A percentile compares a stretch with the other conserved stretches of the same genome.
These are phyloP conservation scores for Eulemur macaco DNA, from an alignment of 2,113 vertebrate species.

Conservation along the genomic window DNA sequence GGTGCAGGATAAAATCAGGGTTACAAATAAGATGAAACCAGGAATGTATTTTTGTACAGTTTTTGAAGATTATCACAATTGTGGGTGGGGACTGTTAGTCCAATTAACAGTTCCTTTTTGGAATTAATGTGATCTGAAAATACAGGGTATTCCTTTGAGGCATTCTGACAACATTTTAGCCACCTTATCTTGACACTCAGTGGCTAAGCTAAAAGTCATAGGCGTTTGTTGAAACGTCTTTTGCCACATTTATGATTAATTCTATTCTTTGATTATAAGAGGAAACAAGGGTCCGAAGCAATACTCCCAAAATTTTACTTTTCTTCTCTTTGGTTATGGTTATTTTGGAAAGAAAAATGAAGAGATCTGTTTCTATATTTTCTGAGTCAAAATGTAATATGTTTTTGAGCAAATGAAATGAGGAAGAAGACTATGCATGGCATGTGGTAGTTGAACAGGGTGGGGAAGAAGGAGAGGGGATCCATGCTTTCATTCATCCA, in stretches of 20 bases:
- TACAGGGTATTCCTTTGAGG: not conserved
- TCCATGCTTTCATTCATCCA: not conserved
- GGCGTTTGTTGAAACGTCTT: not conserved
- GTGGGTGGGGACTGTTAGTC: not conserved
- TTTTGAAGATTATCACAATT: not conserved
- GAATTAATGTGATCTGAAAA: constrained; percentile 21
- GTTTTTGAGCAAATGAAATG: not conserved
- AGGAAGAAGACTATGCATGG: not conserved
- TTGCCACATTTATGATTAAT: not conserved
- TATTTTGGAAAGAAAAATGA: not conserved
- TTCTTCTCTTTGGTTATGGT: not conserved
- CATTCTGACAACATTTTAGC: not conserved
- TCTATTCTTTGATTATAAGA: not conserved
- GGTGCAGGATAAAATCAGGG: not conserved
- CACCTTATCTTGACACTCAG: not conserved
- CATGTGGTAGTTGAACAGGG: not conserved
- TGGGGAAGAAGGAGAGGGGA: not conserved
- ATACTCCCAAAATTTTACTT: not conserved
- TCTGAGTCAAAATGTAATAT: not conserved
- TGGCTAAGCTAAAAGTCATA: not conserved
- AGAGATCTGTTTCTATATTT: not conserved
- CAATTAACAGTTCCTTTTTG: not conserved
- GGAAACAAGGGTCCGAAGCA: not conserved
- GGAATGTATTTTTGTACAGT: not conserved
- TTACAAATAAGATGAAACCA: not conserved